These are phyloP conservation scores for Trichosurus vulpecula DNA, from an alignment of 2,797 vertebrate species.

Conservation along the genomic window DNA sequence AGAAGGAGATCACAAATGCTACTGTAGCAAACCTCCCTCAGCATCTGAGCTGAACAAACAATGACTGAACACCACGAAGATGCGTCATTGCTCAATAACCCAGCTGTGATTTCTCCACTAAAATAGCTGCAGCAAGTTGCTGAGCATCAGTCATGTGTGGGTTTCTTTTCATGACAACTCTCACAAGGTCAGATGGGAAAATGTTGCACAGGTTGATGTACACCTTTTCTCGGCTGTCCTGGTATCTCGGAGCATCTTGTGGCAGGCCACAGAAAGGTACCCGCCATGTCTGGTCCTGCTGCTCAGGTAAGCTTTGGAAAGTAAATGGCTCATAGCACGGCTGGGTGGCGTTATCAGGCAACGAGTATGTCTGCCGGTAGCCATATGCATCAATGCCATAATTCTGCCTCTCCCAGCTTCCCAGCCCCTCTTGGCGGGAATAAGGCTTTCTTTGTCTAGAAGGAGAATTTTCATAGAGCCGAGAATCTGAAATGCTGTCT, in stretches of 20 bases:
- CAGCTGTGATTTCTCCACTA: constrained; percentile 93
- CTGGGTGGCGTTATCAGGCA: constrained; percentile 84
- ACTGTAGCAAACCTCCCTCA: constrained; percentile 92
- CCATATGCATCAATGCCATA: constrained; percentile 84
- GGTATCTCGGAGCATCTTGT: constrained; percentile 88
- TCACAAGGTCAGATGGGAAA: constrained; percentile 95
- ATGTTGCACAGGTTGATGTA: constrained; percentile 97
- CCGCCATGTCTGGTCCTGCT: constrained; percentile 91
- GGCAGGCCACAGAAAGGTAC: constrained; percentile 85
- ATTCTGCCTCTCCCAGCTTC: constrained; percentile 89
- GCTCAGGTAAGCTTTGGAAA: constrained; percentile 94
- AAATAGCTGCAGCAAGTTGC: constrained; percentile 95
- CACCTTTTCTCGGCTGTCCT: constrained; percentile 91
- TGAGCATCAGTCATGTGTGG: constrained; percentile 95
- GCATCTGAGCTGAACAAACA: constrained; percentile 88
- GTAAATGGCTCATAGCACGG: constrained; percentile 90
- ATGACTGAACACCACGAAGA: constrained; percentile 86
- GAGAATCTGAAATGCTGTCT: constrained; percentile 93
- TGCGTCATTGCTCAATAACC: constrained; percentile 90
- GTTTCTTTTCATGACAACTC: constrained; percentile 94
- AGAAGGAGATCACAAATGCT: constrained; percentile 90
- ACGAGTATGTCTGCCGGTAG: constrained; percentile 89
- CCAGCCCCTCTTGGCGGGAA: constrained; percentile 87
- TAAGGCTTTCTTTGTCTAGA: constrained; percentile 87
- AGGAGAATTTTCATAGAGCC: constrained; percentile 90